Conservation (phyloP, 2,797 vertebrate genomes). For the Macroramphosus scolopax region DNA sequence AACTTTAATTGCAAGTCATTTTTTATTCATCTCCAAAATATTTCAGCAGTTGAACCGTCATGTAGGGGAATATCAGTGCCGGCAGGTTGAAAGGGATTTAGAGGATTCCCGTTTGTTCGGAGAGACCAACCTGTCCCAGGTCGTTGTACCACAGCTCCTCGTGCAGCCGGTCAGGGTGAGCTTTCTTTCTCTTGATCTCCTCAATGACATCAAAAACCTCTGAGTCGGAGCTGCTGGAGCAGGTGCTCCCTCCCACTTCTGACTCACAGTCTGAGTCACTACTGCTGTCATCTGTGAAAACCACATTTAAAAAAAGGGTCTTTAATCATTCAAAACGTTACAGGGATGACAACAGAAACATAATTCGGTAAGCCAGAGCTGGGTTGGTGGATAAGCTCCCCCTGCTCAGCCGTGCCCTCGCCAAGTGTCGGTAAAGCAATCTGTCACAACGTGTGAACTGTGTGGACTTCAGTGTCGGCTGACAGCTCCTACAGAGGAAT, state of each 20-base stretch:
- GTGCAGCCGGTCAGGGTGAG: constrained; percentile 95
- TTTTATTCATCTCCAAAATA: too few species aligned
- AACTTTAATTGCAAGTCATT: too few species aligned
- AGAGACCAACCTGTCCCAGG: constrained; percentile 86
- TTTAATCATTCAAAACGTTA: constrained; percentile 25
- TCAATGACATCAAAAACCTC: constrained; percentile 97
- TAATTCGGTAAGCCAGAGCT: constrained; percentile 4
- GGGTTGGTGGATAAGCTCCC: constrained; percentile 22
- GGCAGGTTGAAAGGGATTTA: too few species aligned
- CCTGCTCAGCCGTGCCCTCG: constrained; percentile 12
- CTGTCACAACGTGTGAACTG: constrained; percentile 14
- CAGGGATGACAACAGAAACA: constrained; percentile 3
- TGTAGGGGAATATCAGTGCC: too few species aligned
- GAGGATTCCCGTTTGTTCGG: too few species aligned
- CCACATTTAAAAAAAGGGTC: constrained; percentile 7
- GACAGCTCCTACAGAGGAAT: background rate
- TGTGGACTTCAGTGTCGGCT: background rate
- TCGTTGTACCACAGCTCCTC: constrained; percentile 99
- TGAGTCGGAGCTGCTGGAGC: constrained; percentile 93
- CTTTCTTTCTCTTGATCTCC: constrained; percentile 97
- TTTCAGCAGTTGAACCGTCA: too few species aligned
- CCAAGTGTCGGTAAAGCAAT: constrained; percentile 5
- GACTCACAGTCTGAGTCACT: constrained; percentile 95
- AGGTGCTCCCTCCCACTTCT: constrained; percentile 85
- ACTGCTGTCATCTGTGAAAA: constrained; percentile 79